Percentiles rank a stretch among this genome's conserved stretches.
Evolutionary conservation across 2,888 invertebrate genomes (phyloP).

Genomic region (Bimastos eiseni): DNA sequence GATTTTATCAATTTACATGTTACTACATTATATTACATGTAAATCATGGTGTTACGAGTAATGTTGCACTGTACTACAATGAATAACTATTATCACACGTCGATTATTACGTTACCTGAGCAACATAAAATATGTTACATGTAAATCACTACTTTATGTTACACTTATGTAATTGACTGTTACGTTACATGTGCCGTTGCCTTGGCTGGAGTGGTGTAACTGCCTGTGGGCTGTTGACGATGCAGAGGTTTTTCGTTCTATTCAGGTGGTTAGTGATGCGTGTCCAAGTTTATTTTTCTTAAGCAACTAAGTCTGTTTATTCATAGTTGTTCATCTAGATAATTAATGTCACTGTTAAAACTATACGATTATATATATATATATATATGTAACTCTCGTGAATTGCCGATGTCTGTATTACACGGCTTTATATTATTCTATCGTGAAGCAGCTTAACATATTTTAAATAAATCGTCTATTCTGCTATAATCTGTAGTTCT

Average conservation of each 20-base stretch:
- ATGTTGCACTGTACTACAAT: no score
- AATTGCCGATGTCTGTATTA: background rate
- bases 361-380: background rate
- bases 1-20: no score
- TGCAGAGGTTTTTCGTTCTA: background rate
- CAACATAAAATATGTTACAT: background rate
- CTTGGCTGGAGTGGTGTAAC: background rate
- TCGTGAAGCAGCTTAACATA: slow-evolving; percentile 6
- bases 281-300: background rate
- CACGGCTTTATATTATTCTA: background rate
- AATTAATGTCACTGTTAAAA: background rate
- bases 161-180: background rate
- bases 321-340: background rate
- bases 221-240: background rate
- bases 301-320: background rate
- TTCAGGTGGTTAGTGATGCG: background rate
- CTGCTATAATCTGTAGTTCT: background rate
- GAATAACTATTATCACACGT: no score
- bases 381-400: background rate
- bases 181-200: background rate
- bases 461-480: slow-evolving; percentile 13
- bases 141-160: background rate
- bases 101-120: no score
- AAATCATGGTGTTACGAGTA: no score
- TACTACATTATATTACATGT: no score